Evolutionary conservation across 2,888 invertebrate species (phyloP), one percentile per base, ranked within the genome.

Genomic region (Cheilosia vernalis): DNA sequence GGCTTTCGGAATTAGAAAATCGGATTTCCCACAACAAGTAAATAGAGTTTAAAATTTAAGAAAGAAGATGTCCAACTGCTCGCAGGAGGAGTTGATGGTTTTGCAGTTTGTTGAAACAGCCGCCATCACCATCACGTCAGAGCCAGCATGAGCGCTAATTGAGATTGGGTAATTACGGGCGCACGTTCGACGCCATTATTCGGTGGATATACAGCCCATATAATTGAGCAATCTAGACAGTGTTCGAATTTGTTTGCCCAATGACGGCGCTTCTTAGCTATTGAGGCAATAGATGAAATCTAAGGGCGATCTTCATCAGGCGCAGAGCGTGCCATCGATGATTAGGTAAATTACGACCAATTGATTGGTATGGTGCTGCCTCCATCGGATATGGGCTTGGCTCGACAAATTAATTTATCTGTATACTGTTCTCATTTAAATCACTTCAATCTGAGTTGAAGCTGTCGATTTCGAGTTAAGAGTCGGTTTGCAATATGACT

Each of bases 151-250:
- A 37, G 6, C n/a, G 44, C 37, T 70, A 81, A 80, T 85, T 76
- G 74, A 70, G n/a, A 72, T 66, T 37, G 44, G 76, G 80, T 76
- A 72, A 81, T 85, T 85, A 76, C 66, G 19, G 66, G 47, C 85
- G 61, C 85, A 85, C 85, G 85, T 81, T 85, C 81, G 40, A 85
- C 85, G 81, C 85, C 85, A 85, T 85, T 85, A 76, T 85, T 33
- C 44, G 55, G 24, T 49, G 56, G 76, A 76, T 56, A 76, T 61
- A 72, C 66, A 81, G 66, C 81, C 85, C 85, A 80, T 81, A 85
- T 85, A 81, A 85, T 85, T 85, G 60, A 81, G 76, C 76, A 81
- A 81, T 80, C 55, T 37, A 67, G 51, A 55, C 56, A 55, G 33
- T 70, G 58, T 40, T 77, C 72, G 72, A 85, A 85, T 85, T 85